A percentile compares a stretch with the other conserved stretches of the same genome.
Conservation (phyloP, 2,888 invertebrate genomes). For the Drosophila austrosaltans region DNA sequence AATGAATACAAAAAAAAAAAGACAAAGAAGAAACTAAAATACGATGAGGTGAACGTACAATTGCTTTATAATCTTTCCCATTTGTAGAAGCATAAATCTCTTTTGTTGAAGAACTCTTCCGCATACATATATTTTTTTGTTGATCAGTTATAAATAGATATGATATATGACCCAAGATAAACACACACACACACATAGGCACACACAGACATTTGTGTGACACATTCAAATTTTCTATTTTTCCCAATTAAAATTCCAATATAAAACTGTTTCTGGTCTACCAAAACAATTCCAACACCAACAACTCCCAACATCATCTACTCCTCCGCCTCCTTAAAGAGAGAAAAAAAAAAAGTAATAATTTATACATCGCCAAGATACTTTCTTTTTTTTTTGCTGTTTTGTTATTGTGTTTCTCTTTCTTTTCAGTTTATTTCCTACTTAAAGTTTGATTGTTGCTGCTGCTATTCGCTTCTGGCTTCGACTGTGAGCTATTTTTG, state of each 20-base stretch:
- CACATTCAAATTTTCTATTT: constrained; percentile 7
- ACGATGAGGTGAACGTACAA: constrained; percentile 1
- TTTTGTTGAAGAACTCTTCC: constrained; percentile 26
- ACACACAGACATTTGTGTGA: not conserved
- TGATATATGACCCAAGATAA: constrained; percentile 3
- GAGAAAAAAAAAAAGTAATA: constrained; percentile 43
- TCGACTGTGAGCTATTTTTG: constrained; percentile 63
- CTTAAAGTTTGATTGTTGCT: constrained; percentile 63
- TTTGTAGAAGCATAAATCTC: constrained; percentile 7
- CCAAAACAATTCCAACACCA: not conserved
- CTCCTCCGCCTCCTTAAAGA: not conserved
- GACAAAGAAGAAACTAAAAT: constrained; percentile 7
- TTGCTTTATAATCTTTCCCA: constrained; percentile 13
- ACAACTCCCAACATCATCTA: not conserved
- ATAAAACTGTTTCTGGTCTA: constrained; percentile 16
- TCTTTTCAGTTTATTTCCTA: constrained; percentile 62
- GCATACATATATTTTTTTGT: constrained; percentile 27
- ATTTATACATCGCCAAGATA: constrained; percentile 54
- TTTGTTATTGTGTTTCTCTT: constrained; percentile 45
- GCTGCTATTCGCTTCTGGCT: constrained; percentile 15
- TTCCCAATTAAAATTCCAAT: constrained; percentile 71
- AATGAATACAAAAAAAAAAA: not conserved
- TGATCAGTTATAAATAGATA: not conserved
- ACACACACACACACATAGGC: not conserved
- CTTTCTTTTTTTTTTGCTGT: constrained; percentile 52